Percentiles rank a stretch among this genome's conserved stretches.
These are phyloP conservation scores for Oxyscelio sp. DNA, from an alignment of 2,888 invertebrate species.

Conservation along the genomic window DNA sequence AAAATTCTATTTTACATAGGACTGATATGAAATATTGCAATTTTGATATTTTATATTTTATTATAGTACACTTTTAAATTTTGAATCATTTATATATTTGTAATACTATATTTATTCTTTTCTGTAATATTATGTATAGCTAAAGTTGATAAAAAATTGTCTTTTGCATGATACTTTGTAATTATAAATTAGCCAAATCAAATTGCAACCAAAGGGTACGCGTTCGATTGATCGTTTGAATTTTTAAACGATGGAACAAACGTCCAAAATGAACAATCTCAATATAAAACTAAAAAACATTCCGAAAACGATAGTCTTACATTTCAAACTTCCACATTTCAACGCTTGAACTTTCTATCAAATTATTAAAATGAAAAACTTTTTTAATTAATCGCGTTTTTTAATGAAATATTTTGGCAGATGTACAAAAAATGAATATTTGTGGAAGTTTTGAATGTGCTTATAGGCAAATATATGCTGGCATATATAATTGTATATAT, in stretches of 20 bases:
- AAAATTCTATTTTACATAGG: too few species aligned
- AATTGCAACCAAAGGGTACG: neutral
- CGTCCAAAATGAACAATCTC: too few species aligned
- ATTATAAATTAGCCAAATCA: neutral
- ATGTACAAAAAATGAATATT: neutral
- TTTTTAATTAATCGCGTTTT: slow-evolving; percentile 10
- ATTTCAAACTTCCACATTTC: slow-evolving; percentile 42
- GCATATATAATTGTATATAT: slow-evolving; percentile 61
- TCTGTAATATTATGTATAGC: too few species aligned
- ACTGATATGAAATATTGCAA: too few species aligned
- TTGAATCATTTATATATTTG: too few species aligned
- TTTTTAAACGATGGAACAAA: neutral
- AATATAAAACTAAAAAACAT: slow-evolving; percentile 1
- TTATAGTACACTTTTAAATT: too few species aligned
- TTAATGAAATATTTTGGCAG: slow-evolving; percentile 3
- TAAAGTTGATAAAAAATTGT: too few species aligned
- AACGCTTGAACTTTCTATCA: neutral
- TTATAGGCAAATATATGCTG: slow-evolving; percentile 58
- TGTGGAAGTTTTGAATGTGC: slow-evolving; percentile 49
- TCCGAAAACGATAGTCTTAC: slow-evolving; percentile 27
- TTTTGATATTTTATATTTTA: too few species aligned
- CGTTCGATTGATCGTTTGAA: neutral
- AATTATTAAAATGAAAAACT: neutral
- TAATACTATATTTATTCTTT: too few species aligned
- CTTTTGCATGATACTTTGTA: too few species aligned